These are phyloP conservation scores for Peromyscus melanophrys DNA, from an alignment of 2,797 vertebrate genomes.

Conservation along the genomic window DNA sequence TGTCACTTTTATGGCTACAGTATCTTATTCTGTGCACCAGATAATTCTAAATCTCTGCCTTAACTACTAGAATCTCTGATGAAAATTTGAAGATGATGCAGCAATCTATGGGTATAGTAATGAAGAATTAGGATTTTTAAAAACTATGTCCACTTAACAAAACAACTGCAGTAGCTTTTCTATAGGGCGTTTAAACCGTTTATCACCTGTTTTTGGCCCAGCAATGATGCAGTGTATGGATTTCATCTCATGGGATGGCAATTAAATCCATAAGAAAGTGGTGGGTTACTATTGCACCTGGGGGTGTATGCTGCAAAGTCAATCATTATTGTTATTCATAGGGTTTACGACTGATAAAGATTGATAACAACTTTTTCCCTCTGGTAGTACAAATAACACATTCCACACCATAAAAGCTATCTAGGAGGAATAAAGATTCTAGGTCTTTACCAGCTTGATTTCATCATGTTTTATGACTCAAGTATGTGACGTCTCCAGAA, in stretches of 20 bases:
- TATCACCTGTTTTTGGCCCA: background rate
- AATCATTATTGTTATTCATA: background rate
- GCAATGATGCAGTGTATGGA: background rate
- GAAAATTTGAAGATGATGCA: background rate
- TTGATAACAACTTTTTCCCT: background rate
- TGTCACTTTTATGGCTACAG: background rate
- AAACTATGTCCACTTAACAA: background rate
- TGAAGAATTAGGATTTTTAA: background rate
- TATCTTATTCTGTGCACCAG: background rate
- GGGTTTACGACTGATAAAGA: background rate
- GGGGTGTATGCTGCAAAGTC: background rate
- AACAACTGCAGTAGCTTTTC: background rate
- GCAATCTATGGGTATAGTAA: background rate
- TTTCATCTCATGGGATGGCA: background rate
- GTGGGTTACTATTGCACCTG: background rate
- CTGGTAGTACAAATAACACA: background rate
- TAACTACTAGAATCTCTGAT: background rate
- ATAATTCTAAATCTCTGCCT: background rate
- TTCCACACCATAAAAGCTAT: background rate
- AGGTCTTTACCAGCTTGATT: background rate
- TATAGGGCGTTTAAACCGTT: background rate
- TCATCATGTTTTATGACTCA: background rate
- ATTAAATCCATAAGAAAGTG: background rate
- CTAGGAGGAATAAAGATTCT: background rate
- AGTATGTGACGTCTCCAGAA: background rate